Base-by-base conservation (phyloP, 2,113 vertebrate genomes). In the Istiophorus platypterus region DNA sequence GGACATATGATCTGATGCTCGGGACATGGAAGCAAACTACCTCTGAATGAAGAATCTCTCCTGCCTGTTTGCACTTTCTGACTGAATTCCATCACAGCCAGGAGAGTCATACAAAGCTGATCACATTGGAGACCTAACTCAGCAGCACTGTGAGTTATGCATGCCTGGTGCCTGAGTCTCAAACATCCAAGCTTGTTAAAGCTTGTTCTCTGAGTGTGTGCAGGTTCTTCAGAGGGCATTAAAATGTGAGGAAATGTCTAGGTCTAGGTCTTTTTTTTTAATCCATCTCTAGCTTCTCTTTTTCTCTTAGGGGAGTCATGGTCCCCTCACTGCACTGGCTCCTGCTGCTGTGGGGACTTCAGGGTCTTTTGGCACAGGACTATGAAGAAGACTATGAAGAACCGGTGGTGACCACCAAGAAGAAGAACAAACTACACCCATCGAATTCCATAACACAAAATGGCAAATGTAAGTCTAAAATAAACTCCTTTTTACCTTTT, bases 341-440 rank as follows among this genome's bases (percentile, higher is more conserved):
- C 86, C 85, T 97, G 73, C 93, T 96, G 58, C 90, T 97, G 65
- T 91, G 94, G 88, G 92, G 95, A 76, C 74, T 93, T 22, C 95
- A 93, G 54, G 79, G 88, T 58, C 70, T 95, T 90, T 90, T 77
- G 70, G 93, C 96, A 61, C 95, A 97, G 92, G 92, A 95, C 58
- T 88, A 91, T 63, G 93, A 93, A 10, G 95, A 96, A n/a, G 84
- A 91, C 29, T 78, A 91, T n/a, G 89, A 92, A 82, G 94, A 95
- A 74, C 92, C 94, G 62, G 89, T 67, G 69, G 86, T 87, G 83
- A 10, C 82, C 18, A 80, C 87, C 75, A 95, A 84, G 92, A 90
- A 75, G 77, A 96, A 93, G 85, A 85, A n/a, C 85, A 95, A 95
- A 82, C 78, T 85, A 2, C 61, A 86, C 61, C 58, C 94, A 18